A percentile compares a stretch with the other conserved stretches of the same genome.
Evolutionary conservation across 92 coral and sea anemone species (phyloP).

Genomic region (Palythoa caribaeorum): DNA sequence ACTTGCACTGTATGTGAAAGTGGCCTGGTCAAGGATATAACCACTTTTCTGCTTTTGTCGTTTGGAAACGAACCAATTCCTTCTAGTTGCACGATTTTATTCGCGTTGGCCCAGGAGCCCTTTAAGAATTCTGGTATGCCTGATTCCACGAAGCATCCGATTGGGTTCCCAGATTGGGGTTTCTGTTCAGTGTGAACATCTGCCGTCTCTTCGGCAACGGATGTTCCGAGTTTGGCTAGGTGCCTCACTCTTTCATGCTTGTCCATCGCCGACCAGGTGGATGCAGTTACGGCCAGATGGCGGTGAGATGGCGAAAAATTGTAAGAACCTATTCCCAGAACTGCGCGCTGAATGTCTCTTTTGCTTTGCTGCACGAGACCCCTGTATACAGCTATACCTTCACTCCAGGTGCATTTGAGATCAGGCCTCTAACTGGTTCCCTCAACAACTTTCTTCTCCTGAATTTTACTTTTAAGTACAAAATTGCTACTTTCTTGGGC

Average conservation of each 20-base stretch:
- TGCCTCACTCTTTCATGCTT: constrained; percentile 42
- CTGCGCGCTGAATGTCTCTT: constrained; percentile 51
- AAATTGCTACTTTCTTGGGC: constrained; percentile 57
- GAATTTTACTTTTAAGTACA: constrained; percentile 31
- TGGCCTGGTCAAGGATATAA: constrained; percentile 56
- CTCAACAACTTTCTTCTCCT: constrained; percentile 50
- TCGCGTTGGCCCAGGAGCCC: constrained; percentile 29
- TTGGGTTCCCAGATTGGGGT: constrained; percentile 21
- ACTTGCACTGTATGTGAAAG: constrained; percentile 57
- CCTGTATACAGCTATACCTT: constrained; percentile 46
- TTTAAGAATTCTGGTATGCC: constrained; percentile 10
- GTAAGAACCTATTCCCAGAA: constrained; percentile 55
- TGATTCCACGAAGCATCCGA: constrained; percentile 46
- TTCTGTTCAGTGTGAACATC: constrained; percentile 23
- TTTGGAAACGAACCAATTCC: constrained; percentile 48
- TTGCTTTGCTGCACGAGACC: constrained; percentile 27
- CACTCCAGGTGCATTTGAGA: constrained; percentile 48
- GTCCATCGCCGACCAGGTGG: constrained; percentile 39
- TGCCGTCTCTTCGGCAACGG: constrained; percentile 43
- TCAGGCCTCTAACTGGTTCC: constrained; percentile 50
- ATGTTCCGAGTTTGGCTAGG: constrained; percentile 40
- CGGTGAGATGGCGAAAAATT: constrained; percentile 17
- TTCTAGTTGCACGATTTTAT: constrained; percentile 42
- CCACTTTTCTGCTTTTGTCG: constrained; percentile 38
- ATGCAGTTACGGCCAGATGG: constrained; percentile 23